These are phyloP conservation scores for Trichacis sp. DNA, from an alignment of 2,888 invertebrate species.

Conservation along the genomic window DNA sequence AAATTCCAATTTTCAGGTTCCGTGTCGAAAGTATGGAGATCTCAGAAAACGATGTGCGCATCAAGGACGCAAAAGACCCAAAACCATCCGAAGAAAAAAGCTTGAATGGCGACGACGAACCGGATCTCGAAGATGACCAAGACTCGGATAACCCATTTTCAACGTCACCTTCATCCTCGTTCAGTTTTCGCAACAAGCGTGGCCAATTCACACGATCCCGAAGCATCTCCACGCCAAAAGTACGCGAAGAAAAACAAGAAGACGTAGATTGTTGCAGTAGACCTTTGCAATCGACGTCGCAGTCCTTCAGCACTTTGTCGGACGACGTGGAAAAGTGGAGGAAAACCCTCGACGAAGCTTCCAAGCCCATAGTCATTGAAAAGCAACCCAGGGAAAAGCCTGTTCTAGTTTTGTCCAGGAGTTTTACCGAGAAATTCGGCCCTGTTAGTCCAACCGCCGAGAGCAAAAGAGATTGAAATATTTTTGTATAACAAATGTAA, in stretches of 20 bases:
- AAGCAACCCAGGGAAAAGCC: conserved; percentile 24
- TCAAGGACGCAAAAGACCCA: too few relatives aligned
- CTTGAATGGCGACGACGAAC: conserved; percentile 24
- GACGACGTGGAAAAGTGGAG: conserved; percentile 34
- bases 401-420: conserved; percentile 30
- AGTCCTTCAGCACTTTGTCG: conserved; percentile 28
- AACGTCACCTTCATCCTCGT: conserved; percentile 27
- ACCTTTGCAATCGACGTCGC: conserved; percentile 35
- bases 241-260: conserved; percentile 19
- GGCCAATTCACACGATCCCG: conserved; percentile 28
- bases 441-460: conserved; percentile 18
- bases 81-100: too few relatives aligned
- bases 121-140: conserved; percentile 21
- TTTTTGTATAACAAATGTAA: not conserved
- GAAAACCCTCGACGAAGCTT: conserved; percentile 25
- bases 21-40: too few relatives aligned
- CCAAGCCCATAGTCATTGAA: conserved; percentile 26
- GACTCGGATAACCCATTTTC: conserved; percentile 27
- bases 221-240: conserved; percentile 37
- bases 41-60: too few relatives aligned
- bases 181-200: conserved; percentile 11
- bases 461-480: conserved; percentile 15
- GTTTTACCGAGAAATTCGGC: conserved; percentile 29
- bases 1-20: too few relatives aligned
- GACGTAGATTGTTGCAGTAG: conserved; percentile 33